phyloP scores from a whole-genome alignment of 1,140 invertebrate genomes.

The Rhyacophila brunnea region DNA sequence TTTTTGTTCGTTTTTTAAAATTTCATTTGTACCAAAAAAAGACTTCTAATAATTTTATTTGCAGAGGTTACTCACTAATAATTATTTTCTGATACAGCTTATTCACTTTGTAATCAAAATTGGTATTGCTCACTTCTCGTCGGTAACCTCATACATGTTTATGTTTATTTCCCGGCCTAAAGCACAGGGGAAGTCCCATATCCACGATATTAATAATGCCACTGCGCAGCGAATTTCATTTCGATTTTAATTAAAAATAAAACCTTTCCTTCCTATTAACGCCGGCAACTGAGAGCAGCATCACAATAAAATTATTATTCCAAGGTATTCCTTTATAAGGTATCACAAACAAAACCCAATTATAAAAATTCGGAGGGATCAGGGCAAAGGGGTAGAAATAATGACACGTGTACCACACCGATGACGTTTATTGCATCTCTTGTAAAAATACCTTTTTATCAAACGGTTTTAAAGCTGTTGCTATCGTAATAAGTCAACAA shows the following conservation, averaged over 20 bases:
- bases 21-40: no score
- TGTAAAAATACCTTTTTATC: conserved; percentile 1
- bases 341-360: conserved; percentile 30
- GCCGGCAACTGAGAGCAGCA: no score
- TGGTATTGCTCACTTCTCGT: no score
- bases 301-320: conserved; percentile 10
- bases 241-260: conserved; percentile 35
- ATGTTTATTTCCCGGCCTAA: background rate
- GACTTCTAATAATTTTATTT: no score
- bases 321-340: conserved; percentile 28
- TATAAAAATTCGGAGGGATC: conserved; percentile 23
- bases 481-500: background rate
- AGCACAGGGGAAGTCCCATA: background rate
- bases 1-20: no score
- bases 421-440: background rate
- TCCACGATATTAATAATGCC: background rate
- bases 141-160: background rate
- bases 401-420: no score
- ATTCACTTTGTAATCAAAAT: no score
- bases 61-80: no score
- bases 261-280: background rate
- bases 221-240: conserved; percentile 21
- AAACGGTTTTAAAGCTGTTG: background rate
- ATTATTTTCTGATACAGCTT: no score
- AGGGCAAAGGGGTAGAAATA: no score